Evolutionary conservation across 2,888 invertebrate genomes (phyloP), one percentile per base, ranked within the genome.

Genomic region (Drosophila pullipes): DNA sequence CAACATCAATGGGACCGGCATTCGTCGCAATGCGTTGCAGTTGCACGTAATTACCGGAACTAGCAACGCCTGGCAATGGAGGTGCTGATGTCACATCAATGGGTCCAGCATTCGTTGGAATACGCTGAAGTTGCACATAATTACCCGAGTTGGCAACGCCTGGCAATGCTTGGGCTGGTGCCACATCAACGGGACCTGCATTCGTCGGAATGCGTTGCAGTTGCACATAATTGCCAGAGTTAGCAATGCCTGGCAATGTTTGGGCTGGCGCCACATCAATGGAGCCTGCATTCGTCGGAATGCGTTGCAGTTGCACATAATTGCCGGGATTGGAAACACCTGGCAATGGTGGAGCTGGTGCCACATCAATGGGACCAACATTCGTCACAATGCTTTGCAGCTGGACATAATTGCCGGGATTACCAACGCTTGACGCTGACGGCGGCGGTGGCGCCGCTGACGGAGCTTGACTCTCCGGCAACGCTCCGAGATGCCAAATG

Each of bases 401-500:
- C 55, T 55, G 73, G 37, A 64, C 55, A 65, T 72, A 74, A 22
- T 50, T 74, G 18, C 52, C 41, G 22, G 60, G 30, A 41, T 30
- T 58, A 33, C 28, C 57, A 39, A 57, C 28, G 41, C 28, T 39
- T 18, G 57, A 39, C 4, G n/a, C 57, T n/a, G 57, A 57, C n/a
- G 52, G 47, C 28, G 76, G 69, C 16, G 69, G 59, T 41, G 67
- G 66, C 18, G 77, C 53, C 6, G 53, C 62, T 10, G 53, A 58
- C 47, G 28, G 57, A 9, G 30, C 61, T 33, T 11, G 61, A 3
- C 25, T 67, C n/a, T 82, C 86, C 7, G 83, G 57, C 31, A 77
- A 25, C n/a, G 62, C 22, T 0, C 47, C 66, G 28, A 76, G 72
- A 44, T 86, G 70, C 89, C 89, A 90, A 22, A 88, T 67, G 0